Percentiles rank a stretch among this genome's conserved stretches.
Conservation (phyloP, 1,140 invertebrate genomes). For the Hylaeus volcanicus region DNA sequence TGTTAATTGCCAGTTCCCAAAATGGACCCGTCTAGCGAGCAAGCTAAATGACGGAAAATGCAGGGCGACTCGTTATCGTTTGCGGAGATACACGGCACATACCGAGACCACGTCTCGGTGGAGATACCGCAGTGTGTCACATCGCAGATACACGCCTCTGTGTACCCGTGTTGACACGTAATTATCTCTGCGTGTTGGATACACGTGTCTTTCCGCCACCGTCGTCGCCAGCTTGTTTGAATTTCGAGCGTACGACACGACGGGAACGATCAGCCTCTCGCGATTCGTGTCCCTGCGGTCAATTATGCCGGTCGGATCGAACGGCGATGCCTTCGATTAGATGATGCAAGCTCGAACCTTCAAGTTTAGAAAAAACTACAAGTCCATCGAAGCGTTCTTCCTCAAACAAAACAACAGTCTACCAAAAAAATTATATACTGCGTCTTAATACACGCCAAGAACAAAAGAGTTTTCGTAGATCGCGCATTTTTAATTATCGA, state of each 20-base stretch:
- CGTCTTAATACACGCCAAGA: no score
- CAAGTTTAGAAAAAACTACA: no score
- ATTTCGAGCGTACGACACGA: background rate
- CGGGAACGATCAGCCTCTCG: background rate
- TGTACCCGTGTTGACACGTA: constrained; percentile 56
- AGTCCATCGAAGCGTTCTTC: no score
- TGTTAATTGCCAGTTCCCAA: no score
- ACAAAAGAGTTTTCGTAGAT: no score
- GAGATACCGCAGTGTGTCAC: background rate
- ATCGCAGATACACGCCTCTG: background rate
- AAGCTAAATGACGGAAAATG: background rate
- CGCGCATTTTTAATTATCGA: constrained; percentile 50
- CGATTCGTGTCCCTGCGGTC: background rate
- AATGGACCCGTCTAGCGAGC: background rate
- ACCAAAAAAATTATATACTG: no score
- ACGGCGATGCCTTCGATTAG: no score
- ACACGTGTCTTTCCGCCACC: constrained; percentile 50
- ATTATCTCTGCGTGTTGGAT: constrained; percentile 48
- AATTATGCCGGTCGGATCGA: background rate
- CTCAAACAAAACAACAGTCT: no score
- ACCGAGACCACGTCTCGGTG: background rate
- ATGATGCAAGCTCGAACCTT: no score
- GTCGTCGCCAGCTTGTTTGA: constrained; percentile 25
- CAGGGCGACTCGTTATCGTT: constrained; percentile 5
- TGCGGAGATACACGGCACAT: background rate